Conservation (phyloP, 2,888 invertebrate genomes). For the Cinara cedri region DNA sequence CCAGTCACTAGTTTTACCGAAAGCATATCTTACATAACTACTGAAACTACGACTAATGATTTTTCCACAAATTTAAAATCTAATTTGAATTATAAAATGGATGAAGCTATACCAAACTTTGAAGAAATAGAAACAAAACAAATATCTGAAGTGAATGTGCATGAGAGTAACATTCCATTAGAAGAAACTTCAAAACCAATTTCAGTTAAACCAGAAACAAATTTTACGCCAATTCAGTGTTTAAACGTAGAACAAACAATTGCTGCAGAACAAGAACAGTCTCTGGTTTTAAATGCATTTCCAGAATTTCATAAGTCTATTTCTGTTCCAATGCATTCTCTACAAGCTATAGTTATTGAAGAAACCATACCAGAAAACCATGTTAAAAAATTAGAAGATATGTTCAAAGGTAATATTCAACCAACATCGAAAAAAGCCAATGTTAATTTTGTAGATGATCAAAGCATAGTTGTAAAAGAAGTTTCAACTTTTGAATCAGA, state of each 20-base stretch:
- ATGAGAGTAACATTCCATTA: constrained; percentile 66
- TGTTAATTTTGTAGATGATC: constrained; percentile 67
- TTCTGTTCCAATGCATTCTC: constrained; percentile 64
- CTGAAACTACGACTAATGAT: constrained; percentile 69
- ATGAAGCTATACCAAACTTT: constrained; percentile 66
- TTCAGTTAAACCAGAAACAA: constrained; percentile 62
- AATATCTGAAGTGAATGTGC: constrained; percentile 68
- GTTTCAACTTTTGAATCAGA: constrained; percentile 63
- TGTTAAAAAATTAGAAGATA: constrained; percentile 63
- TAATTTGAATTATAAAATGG: constrained; percentile 67
- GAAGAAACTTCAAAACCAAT: constrained; percentile 64
- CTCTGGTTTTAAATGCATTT: background rate
- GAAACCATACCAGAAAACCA: constrained; percentile 64
- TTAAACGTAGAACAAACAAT: constrained; percentile 62
- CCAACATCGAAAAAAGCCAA: constrained; percentile 64
- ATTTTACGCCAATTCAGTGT: constrained; percentile 64
- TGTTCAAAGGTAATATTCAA: constrained; percentile 58
- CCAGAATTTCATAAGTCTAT: constrained; percentile 18
- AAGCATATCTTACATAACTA: constrained; percentile 70
- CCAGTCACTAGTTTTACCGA: constrained; percentile 60
- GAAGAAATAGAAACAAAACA: constrained; percentile 72
- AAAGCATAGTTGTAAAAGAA: constrained; percentile 69
- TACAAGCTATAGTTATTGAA: constrained; percentile 67
- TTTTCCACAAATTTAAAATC: constrained; percentile 66
- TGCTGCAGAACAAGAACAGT: constrained; percentile 62